A percentile compares a stretch with the other conserved stretches of the same genome.
phyloP scores from a whole-genome alignment of 1,140 invertebrate genomes.

The Drosophila serrata region DNA sequence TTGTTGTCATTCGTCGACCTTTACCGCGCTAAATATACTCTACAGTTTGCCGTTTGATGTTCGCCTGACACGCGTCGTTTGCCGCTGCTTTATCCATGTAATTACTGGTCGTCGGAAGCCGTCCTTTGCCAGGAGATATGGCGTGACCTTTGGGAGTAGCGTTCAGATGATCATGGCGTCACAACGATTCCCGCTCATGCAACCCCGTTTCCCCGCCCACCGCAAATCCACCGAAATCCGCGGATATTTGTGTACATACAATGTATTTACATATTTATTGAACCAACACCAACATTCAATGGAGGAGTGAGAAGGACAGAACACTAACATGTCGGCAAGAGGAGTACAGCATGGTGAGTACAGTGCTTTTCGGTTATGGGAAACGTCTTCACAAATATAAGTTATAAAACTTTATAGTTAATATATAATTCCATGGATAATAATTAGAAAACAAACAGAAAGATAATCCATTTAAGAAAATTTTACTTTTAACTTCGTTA shows the following conservation, averaged over 20 bases:
- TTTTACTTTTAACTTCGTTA: background rate
- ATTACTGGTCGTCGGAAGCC: slow-evolving; percentile 17
- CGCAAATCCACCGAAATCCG: slow-evolving; percentile 18
- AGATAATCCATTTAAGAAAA: background rate
- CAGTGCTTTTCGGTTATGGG: slow-evolving; percentile 5
- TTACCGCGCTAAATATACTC: slow-evolving; percentile 59
- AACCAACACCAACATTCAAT: slow-evolving; percentile 46
- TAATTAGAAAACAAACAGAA: background rate
- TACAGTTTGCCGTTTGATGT: slow-evolving; percentile 27
- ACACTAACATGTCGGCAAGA: slow-evolving; percentile 13
- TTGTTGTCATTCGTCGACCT: slow-evolving; percentile 80
- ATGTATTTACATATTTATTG: slow-evolving; percentile 29
- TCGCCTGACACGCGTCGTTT: slow-evolving; percentile 20
- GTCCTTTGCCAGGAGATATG: slow-evolving; percentile 8
- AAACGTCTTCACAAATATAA: background rate
- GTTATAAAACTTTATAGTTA: too few species aligned
- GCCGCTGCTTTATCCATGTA: slow-evolving; percentile 24
- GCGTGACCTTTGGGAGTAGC: slow-evolving; percentile 30
- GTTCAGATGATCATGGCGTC: slow-evolving; percentile 24
- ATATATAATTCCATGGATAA: background rate
- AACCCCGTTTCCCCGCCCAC: slow-evolving; percentile 4
- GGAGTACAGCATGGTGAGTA: slow-evolving; percentile 19
- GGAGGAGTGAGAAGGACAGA: slow-evolving; percentile 18
- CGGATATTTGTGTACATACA: slow-evolving; percentile 4
- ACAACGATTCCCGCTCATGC: slow-evolving; percentile 11